Base-by-base conservation (phyloP, 2,797 vertebrate genomes). In the Chiroxiphia lanceolata region DNA sequence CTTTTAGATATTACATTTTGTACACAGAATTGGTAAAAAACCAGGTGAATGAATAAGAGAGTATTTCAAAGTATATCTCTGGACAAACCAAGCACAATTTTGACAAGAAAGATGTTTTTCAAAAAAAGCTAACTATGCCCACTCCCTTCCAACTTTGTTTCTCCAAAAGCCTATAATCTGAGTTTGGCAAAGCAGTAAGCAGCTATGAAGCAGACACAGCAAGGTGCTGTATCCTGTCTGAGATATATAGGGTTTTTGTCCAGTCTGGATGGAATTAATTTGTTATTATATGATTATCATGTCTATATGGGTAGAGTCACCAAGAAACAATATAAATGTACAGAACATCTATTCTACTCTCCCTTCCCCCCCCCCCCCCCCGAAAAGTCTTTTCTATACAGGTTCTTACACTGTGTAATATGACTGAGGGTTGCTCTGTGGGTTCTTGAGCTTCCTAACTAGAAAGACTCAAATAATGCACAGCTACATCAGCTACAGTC, bases 301-400 rank as follows among this genome's bases (percentile, higher is more conserved):
- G 18, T 29, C 33, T 47, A 8, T 59, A 70, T 67, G 38, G 31
- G 22, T n/a, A 85, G 33, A 82, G 29, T 54, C 64, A 86, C 51
- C 17, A 44, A 56, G 36, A 86, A 84, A n/a, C 10, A 13, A 53
- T 31, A 59, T 15, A 26, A 67, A 82, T 23, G 17, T n/a, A 59
- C 6, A 68, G 38, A 68, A 75, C 34, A 83, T n/a, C 19, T 2
- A 2, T 54, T 78, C 33, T 54, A 36, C 19, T 79, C 36, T 69
- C 15, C 31, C 7, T 38, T 53, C 11, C 10, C 9, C 7, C 0
- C 0, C 7, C 0, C 0, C 10, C 5, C 8, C 5, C 48, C 47
- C 11, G 25, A 51, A 44, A 40, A 22, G 3, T 16, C 2, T 74
- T 78, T 68, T 45, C 20, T 75, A 10, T 25, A 29, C 9, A 50